Evolutionary conservation across 2,888 invertebrate genomes (phyloP).

Genomic region (Lissonota sp.): DNA sequence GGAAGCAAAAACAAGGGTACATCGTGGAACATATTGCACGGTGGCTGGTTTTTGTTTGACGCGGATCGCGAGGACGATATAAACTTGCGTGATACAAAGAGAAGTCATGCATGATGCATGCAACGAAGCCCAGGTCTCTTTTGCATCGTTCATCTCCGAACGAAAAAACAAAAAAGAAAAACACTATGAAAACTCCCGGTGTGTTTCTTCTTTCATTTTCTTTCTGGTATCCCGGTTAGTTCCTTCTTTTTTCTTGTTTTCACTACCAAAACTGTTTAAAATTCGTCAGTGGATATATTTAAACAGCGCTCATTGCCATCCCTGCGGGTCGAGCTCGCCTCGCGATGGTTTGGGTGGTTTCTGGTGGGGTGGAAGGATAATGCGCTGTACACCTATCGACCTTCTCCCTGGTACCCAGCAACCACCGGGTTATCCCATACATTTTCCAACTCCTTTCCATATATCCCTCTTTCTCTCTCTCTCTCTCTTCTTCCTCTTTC

Average conservation of each 20-base stretch:
- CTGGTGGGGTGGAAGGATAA: constrained; percentile 39
- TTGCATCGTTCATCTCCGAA: constrained; percentile 4
- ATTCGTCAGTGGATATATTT: constrained; percentile 77
- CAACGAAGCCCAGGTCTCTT: not conserved
- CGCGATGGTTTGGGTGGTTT: constrained; percentile 35
- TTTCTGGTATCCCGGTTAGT: constrained; percentile 1
- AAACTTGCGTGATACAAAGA: constrained; percentile 24
- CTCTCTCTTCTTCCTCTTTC: constrained; percentile 55
- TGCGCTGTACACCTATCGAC: constrained; percentile 79
- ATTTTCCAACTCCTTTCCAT: constrained; percentile 50
- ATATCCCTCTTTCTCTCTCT: constrained; percentile 62
- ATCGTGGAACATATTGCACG: constrained; percentile 22
- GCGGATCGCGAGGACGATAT: constrained; percentile 33
- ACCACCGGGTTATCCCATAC: not conserved
- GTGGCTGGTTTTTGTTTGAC: constrained; percentile 34
- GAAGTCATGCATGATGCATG: not conserved
- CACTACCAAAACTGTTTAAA: constrained; percentile 74
- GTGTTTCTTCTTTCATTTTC: constrained; percentile 32
- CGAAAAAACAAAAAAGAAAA: not conserved
- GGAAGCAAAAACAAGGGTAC: constrained; percentile 33
- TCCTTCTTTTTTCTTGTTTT: constrained; percentile 38
- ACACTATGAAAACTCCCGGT: not conserved
- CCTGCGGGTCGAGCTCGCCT: constrained; percentile 46
- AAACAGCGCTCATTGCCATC: constrained; percentile 75
- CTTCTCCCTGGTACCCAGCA: constrained; percentile 66